Base-by-base conservation (phyloP, 2,797 vertebrate genomes). In the Tolypeutes matacus region DNA sequence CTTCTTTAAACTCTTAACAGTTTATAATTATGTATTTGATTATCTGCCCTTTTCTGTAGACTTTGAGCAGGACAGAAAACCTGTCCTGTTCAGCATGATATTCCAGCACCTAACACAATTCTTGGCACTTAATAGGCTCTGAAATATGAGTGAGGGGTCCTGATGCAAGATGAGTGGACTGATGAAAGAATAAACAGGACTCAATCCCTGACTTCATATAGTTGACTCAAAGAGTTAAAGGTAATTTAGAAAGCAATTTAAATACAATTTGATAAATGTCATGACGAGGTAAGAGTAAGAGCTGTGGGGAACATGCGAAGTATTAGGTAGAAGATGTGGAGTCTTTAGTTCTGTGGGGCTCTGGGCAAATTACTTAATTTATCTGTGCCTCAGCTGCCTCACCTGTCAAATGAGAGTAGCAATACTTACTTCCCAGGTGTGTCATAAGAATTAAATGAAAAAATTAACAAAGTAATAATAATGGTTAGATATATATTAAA, bases 391-490 rank as follows among this genome's bases (percentile, higher is more conserved):
- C 42, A 31, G 72, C 27, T 76, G 34, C 23, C 65, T 95, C 31
- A 46, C 21, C 13, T 29, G 0, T 60, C 29, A 27, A 36, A 39
- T 36, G 21, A 94, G n/a, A 80, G 17, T 51, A 81, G 21, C 49
- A 65, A 49, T 73, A 49, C 29, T 42, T 88, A 39, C 51, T 18
- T 93, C 62, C 87, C 8, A 42, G 8, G 8, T 53, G 3, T 85
- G 14, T 67, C 65, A 53, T 62, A 86, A 83, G 27, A 83, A 85
- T 51, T 93, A 77, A 84, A 46, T 77, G 51, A 76, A 62, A 80
- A 96, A 65, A 73, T 86, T 87, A 93, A 49, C 29, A 36, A 64
- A 86, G n/a, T 82, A 94, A 78, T 58, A 70, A 60, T 64, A 81
- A 81, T 69, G 23, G 6, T 20, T 84, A 53, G 23, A 36, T n/a